phyloP scores from a whole-genome alignment of 2,797 vertebrate genomes.

The Sebastes elongatus region DNA sequence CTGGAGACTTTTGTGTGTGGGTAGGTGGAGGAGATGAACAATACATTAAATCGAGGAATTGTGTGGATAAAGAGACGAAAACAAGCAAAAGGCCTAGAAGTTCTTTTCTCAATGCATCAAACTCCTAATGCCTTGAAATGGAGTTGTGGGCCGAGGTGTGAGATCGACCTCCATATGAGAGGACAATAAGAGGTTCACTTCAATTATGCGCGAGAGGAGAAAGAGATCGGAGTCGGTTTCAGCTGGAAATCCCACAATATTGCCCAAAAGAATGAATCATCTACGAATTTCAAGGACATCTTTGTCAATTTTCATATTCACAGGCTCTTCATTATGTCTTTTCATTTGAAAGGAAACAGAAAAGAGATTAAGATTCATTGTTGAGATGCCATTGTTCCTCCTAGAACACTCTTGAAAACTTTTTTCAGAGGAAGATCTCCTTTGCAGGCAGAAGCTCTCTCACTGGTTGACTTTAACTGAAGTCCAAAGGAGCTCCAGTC shows the following conservation, averaged over 20 bases:
- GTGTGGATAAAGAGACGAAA: neutral
- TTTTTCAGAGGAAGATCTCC: neutral
- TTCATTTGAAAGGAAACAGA: neutral
- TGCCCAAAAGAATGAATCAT: constrained; percentile 4
- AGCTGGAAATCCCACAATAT: neutral
- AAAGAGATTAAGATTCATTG: neutral
- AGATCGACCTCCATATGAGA: constrained; percentile 3
- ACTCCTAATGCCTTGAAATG: constrained; percentile 1
- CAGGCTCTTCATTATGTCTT: neutral
- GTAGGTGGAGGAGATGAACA: neutral
- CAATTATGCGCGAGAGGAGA: neutral
- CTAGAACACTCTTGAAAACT: neutral
- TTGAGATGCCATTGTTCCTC: neutral
- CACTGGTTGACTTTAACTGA: neutral
- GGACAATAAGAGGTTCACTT: neutral
- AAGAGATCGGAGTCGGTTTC: neutral
- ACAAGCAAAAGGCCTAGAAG: neutral
- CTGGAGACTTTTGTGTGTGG: neutral
- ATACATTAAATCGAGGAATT: neutral
- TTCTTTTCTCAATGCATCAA: neutral
- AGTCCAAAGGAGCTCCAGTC: neutral
- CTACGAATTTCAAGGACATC: neutral
- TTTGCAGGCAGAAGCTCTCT: neutral
- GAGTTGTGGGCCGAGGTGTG: neutral
- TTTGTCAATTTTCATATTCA: constrained; percentile 7